Conservation (phyloP, 1,140 invertebrate species). For the Penaeus vannamei region DNA sequence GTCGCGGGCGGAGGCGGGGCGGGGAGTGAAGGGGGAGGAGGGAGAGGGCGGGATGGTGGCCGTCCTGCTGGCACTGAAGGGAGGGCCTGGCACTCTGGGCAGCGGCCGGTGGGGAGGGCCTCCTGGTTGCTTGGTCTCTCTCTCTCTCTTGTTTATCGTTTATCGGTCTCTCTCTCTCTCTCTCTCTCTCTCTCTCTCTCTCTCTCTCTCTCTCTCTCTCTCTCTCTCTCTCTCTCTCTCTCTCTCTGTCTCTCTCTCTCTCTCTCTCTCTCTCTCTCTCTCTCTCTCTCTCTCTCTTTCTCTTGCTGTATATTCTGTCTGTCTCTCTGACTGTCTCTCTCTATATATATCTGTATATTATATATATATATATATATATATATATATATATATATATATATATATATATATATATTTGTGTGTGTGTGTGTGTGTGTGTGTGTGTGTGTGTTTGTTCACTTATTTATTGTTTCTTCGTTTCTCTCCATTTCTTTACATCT, state of each 20-base stretch:
- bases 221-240: conserved; percentile 32
- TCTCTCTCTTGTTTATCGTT: too few species aligned
- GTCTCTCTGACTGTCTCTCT: conserved; percentile 37
- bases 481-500: background rate
- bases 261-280: background rate
- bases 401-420: conserved; percentile 42
- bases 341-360: conserved; percentile 43
- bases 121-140: too few species aligned
- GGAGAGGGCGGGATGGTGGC: background rate
- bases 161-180: too few species aligned
- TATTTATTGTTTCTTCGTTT: background rate
- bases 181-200: too few species aligned
- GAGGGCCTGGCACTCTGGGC: too few species aligned
- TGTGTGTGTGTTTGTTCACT: conserved; percentile 26
- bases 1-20: too few species aligned
- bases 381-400: conserved; percentile 46
- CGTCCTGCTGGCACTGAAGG: background rate
- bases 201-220: too few species aligned
- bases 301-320: background rate
- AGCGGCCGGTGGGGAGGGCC: too few species aligned
- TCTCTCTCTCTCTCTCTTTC: conserved; percentile 11
- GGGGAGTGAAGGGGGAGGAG: background rate
- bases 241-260: background rate
- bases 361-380: conserved; percentile 33
- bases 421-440: conserved; percentile 28